Evolutionary conservation across 2,888 invertebrate genomes (phyloP).

Genomic region (Noctua fimbriata): DNA sequence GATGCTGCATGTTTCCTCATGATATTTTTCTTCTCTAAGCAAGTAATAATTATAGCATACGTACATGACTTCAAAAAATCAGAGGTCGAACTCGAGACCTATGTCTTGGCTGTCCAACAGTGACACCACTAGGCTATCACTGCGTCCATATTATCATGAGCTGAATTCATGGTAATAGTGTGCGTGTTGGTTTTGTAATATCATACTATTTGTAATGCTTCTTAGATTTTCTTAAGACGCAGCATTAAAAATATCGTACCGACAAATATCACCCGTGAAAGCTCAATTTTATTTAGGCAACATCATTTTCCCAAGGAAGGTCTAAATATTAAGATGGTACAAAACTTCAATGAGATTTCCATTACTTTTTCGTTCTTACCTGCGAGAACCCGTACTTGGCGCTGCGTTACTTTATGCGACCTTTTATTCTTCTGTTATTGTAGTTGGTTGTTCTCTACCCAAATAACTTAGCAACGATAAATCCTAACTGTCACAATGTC

Average conservation of each 20-base stretch:
- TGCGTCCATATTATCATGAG: no score
- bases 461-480: neutral
- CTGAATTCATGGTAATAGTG: no score
- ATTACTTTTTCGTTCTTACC: neutral
- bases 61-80: no score
- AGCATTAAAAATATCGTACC: neutral
- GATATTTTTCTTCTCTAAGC: no score
- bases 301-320: neutral
- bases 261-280: neutral
- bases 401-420: neutral
- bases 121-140: no score
- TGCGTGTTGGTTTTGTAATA: no score
- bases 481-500: neutral
- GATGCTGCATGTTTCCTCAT: no score
- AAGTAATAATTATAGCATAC: no score
- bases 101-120: no score
- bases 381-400: neutral
- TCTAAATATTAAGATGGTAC: neutral
- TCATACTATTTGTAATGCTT: neutral
- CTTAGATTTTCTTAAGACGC: neutral
- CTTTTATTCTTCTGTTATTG: neutral
- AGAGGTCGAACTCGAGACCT: no score
- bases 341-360: neutral
- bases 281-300: neutral
- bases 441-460: neutral